Evolutionary conservation across 2,888 invertebrate species (phyloP), one percentile per base, ranked within the genome.

Genomic region (Mesorhabditis spiculigera): DNA sequence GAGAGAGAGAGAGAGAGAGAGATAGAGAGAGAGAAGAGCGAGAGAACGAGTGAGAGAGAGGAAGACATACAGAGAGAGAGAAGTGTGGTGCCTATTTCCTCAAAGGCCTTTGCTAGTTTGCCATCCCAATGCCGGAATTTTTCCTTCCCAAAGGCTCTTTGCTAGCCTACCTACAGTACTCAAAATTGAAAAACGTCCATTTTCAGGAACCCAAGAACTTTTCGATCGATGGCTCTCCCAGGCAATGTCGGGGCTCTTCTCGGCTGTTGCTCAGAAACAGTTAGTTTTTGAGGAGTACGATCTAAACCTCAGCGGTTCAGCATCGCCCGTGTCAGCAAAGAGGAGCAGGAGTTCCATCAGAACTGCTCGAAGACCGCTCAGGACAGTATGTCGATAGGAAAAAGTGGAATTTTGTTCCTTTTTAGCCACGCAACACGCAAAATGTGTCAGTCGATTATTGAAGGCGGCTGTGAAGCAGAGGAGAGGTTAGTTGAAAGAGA

Each of bases 181-280:
- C 28, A 28, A 28, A 28, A 28, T 28, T 28, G 28, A 28, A 28
- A 28, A 28, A 28, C 28, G 28, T 28, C 58, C 8, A 50, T 13
- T 50, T 50, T n/a, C 79, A 1, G 75, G 75, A 5, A 73, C 78
- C 1, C 74, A 74, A 4, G 82, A 83, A 43, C 72, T 83, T 13
- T 63, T 80, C 28, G 80, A 79, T n/a, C 82, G 82, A 70, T 83
- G 83, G 83, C 70, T 80, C 4, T 75, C 75, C n/a, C 82, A 83
- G 66, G 82, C 82, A 3, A 71, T 82, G 65, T 81, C 80, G 50
- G 83, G 83, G 28, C 71, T 83, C 45, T 78, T 83, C 73, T 82
- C 83, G 10, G 83, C 83, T 8, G 76, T 82, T 3, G 82, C 82
- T 10, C 72, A 76, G 13, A 77, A 78, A 67, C 76, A 75, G 80